Evolutionary conservation across 2,888 invertebrate genomes (phyloP), one percentile per base, ranked within the genome.

Genomic region (Philereme transversata): DNA sequence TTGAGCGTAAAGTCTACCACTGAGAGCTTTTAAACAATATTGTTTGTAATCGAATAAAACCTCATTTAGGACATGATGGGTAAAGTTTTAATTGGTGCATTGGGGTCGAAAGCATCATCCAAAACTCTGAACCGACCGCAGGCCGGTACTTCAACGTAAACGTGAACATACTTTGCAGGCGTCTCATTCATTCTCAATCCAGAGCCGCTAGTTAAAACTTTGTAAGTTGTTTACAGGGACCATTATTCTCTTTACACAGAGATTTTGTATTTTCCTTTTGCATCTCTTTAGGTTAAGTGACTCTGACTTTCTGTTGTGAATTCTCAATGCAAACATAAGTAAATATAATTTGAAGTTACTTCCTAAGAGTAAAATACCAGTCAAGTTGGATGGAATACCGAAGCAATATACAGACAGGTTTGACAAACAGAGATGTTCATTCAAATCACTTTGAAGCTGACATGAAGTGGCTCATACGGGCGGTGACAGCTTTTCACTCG

Each of bases 51-150:
- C 46, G 61, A 60, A 69, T 64, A 67, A 68, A 70, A 64, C 59
- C 68, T 70, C 67, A 67, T 70, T 68, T 62, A 61, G 62, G 54
- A 62, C 65, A 61, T 62, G 62, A 67, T 62, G 64, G 63, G 57
- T 64, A 78, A 86, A 84, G 78, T 86, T 86, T 85, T 83, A 86
- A 86, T 83, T 82, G 81, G 76, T 70, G 75, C 78, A 78, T 74
- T 75, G 76, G 74, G 77, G 76, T 72, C 67, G 76, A 76, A 69
- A 73, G 69, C 73, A 70, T 65, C 68, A 66, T 64, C 72, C 72
- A 67, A 73, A 70, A 70, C 71, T 69, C 68, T 69, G 66, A 66
- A 70, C 69, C 64, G 64, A 66, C 75, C 77, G 70, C 73, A 74
- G 68, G 67, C 66, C 59, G 64, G 70, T 71, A 65, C 75, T 76